Conservation (phyloP, 2,888 invertebrate genomes). For the Aradus depressus region DNA sequence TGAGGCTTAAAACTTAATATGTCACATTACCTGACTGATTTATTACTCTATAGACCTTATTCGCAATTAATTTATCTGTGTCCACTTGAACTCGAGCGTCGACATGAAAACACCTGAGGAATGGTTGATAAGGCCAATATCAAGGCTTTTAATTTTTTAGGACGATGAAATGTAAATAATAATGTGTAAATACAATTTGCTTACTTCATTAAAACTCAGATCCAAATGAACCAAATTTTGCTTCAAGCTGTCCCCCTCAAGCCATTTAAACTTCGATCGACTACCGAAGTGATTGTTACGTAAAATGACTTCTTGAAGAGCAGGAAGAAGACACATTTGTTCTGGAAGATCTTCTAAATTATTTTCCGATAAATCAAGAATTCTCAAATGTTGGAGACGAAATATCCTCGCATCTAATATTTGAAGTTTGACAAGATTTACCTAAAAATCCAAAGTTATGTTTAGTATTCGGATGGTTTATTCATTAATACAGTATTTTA, state of each 20-base stretch:
- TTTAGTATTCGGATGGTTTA: background rate
- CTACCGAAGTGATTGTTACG: constrained; percentile 53
- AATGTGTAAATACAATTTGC: constrained; percentile 26
- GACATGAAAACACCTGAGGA: no score
- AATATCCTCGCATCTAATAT: constrained; percentile 60
- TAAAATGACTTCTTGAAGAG: constrained; percentile 50
- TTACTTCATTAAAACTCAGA: constrained; percentile 50
- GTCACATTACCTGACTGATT: no score
- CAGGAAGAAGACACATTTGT: constrained; percentile 53
- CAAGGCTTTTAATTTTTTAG: no score
- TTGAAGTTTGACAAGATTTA: no score
- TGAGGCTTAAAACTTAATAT: no score
- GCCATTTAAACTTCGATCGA: constrained; percentile 53
- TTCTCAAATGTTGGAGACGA: constrained; percentile 49
- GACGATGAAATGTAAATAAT: no score
- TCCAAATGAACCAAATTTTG: constrained; percentile 49
- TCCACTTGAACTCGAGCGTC: no score
- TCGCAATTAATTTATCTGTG: no score
- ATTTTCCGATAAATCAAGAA: constrained; percentile 60
- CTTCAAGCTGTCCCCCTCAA: constrained; percentile 44
- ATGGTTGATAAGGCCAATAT: no score
- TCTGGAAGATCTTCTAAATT: constrained; percentile 55
- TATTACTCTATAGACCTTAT: no score
- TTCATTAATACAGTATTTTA: no score
- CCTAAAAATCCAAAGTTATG: no score